Conservation (phyloP, 2,888 invertebrate species). For the Diaperis boleti region DNA sequence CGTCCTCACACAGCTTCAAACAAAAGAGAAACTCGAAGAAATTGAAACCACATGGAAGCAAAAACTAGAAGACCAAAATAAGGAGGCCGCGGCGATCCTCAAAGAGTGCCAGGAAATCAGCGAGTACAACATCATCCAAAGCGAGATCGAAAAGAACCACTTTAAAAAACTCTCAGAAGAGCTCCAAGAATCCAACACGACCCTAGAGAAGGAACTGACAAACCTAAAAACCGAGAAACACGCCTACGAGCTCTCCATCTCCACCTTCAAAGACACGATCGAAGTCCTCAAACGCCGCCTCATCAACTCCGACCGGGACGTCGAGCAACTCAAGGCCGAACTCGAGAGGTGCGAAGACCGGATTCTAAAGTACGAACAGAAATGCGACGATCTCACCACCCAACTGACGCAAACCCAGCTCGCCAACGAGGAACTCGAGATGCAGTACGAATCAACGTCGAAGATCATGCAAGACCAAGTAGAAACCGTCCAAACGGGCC, state of each 20-base stretch:
- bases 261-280: conserved; percentile 71
- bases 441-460: conserved; percentile 57
- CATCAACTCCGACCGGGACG: conserved; percentile 72
- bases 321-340: conserved; percentile 69
- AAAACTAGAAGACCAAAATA: conserved; percentile 65
- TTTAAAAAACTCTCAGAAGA: conserved; percentile 39
- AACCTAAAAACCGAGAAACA: conserved; percentile 68
- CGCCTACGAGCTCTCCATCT: conserved; percentile 72
- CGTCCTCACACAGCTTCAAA: conserved; percentile 57
- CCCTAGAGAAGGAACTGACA: conserved; percentile 66
- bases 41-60: conserved; percentile 65
- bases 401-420: conserved; percentile 55
- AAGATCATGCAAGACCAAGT: conserved; percentile 57
- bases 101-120: conserved; percentile 70
- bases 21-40: conserved; percentile 64
- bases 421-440: conserved; percentile 59
- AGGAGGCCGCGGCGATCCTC: conserved; percentile 66
- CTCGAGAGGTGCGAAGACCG: conserved; percentile 58
- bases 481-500: conserved; percentile 50
- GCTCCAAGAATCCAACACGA: too few species aligned
- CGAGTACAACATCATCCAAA: conserved; percentile 69
- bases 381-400: conserved; percentile 54
- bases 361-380: conserved; percentile 58
- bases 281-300: conserved; percentile 71
- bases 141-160: conserved; percentile 69